These are phyloP conservation scores for Scalopus aquaticus DNA, from an alignment of 2,113 vertebrate genomes.

Conservation along the genomic window DNA sequence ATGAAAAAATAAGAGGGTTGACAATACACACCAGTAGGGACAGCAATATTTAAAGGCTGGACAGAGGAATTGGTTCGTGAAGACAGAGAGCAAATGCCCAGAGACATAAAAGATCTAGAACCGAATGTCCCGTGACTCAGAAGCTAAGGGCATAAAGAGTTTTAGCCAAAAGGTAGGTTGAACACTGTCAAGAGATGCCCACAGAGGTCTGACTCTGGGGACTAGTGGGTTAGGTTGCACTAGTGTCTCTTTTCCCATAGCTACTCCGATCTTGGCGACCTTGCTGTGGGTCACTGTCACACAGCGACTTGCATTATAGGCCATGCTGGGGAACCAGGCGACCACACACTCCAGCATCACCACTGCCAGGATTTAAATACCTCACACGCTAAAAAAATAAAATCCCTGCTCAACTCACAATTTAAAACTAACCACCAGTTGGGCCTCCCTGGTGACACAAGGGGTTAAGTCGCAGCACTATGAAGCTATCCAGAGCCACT, in stretches of 20 bases:
- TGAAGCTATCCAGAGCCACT: too few species aligned
- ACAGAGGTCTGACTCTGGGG: background rate
- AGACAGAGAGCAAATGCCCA: background rate
- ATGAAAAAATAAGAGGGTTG: background rate
- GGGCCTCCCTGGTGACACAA: too few species aligned
- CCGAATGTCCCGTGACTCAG: background rate
- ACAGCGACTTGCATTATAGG: background rate
- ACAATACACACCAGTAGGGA: too few species aligned
- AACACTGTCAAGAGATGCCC: rapidly evolving
- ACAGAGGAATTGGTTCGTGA: background rate
- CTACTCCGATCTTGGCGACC: too few species aligned
- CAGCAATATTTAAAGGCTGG: background rate
- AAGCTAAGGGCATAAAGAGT: background rate
- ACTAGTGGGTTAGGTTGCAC: too few species aligned
- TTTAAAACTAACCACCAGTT: background rate
- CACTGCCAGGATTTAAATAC: background rate
- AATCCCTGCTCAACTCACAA: background rate
- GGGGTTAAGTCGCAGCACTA: too few species aligned
- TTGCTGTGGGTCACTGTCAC: background rate
- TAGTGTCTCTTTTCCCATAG: background rate
- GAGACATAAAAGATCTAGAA: background rate
- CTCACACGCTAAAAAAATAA: background rate
- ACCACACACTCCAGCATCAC: background rate
- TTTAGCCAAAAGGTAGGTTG: background rate
- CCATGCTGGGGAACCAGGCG: background rate